Conservation (phyloP, 2,888 invertebrate species). For the Hyppa rectilinea region DNA sequence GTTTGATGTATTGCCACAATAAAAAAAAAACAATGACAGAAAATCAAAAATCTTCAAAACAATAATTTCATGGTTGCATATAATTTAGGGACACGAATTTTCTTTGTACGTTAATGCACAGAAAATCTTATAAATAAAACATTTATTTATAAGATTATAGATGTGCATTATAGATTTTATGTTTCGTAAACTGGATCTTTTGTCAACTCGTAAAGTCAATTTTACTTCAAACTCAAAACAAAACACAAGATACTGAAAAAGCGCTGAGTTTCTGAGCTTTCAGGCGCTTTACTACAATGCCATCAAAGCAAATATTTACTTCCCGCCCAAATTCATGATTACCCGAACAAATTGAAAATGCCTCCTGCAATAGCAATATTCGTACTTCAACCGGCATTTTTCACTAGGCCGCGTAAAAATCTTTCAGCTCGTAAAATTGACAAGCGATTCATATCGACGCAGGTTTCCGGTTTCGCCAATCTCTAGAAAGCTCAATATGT, state of each 20-base stretch:
- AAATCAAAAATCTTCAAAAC: background rate
- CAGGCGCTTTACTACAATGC: constrained; percentile 46
- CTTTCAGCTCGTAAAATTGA: constrained; percentile 73
- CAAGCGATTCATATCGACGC: constrained; percentile 68
- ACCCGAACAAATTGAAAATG: constrained; percentile 71
- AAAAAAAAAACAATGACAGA: constrained; percentile 23
- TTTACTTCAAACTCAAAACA: background rate
- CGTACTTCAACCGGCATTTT: constrained; percentile 25
- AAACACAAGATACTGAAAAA: constrained; percentile 28
- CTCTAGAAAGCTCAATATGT: constrained; percentile 53
- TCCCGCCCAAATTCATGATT: constrained; percentile 69
- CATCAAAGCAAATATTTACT: constrained; percentile 79
- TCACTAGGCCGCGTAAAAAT: constrained; percentile 65
- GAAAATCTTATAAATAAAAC: background rate
- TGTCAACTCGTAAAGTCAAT: background rate
- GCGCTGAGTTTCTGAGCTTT: constrained; percentile 63
- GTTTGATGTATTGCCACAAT: constrained; percentile 30
- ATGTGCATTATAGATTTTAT: too few species aligned
- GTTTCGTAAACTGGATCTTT: background rate
- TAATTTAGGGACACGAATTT: background rate
- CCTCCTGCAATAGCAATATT: background rate
- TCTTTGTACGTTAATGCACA: background rate
- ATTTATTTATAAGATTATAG: too few species aligned
- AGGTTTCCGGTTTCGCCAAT: constrained; percentile 70
- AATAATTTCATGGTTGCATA: background rate